Base-by-base conservation (phyloP, 2,888 invertebrate species). In the Andrena marginata region DNA sequence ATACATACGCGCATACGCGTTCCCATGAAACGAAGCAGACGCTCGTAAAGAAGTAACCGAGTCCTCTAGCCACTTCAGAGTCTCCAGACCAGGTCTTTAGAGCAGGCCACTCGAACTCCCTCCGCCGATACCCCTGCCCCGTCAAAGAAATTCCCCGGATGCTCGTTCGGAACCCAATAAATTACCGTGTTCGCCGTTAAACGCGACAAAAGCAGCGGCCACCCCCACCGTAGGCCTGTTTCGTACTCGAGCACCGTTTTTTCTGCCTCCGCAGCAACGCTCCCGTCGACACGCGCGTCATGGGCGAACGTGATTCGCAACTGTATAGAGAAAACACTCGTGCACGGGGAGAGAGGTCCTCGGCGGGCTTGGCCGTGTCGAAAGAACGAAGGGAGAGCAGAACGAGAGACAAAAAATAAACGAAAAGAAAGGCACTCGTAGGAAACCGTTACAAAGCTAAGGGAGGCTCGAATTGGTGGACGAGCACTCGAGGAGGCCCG, bases 401-500 rank as follows among this genome's bases (percentile, higher is more conserved):
- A 20, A 35, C 49, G 51, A n/a, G n/a, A 33, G 16, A 51, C 10
- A 48, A n/a, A 60, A 70, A 60, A 70, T n/a, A 54, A 64, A 75
- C 26, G 62, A 67, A 74, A 29, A 70, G 51, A 49, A 70, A 80
- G 80, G 82, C 80, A 82, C 84, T 80, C 77, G 76, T 67, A 35
- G 69, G 49, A 65, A 64, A 76, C 85, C 70, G 77, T 82, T 80
- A 65, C 74, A 71, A 67, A 70, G 74, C 64, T 73, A 62, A 71
- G 65, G 72, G 73, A 31, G 74, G 51, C 29, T 80, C 65, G 82
- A 85, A 87, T 87, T 75, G 75, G 72, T 68, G 62, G 82, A 77
- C 84, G 77, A 73, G 81, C 81, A 86, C 85, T 84, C 65, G 72
- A 77, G 13, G 59, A 42, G 71, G 64, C 64, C 48, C 74, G 51